phyloP scores from a whole-genome alignment of 2,888 invertebrate genomes.

The Bombyx huttoni region DNA sequence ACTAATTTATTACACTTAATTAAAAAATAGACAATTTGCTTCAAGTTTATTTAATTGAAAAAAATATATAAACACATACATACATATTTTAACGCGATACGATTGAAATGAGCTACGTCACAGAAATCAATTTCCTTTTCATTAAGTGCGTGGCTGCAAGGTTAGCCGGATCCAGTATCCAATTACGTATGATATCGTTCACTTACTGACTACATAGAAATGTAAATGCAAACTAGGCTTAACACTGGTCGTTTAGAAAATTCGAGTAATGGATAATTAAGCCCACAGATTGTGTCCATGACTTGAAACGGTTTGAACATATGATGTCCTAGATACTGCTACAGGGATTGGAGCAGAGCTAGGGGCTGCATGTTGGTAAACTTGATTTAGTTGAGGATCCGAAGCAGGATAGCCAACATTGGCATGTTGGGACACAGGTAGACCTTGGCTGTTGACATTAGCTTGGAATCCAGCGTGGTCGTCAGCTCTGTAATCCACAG shows the following conservation, averaged over 20 bases:
- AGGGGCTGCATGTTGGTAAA: slow-evolving; percentile 13
- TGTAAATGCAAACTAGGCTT: slow-evolving; percentile 34
- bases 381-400: slow-evolving; percentile 5
- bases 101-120: slow-evolving; percentile 7
- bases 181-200: slow-evolving; percentile 32
- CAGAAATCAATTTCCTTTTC: slow-evolving; percentile 31
- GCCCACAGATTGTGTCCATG: slow-evolving; percentile 32
- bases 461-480: slow-evolving; percentile 68
- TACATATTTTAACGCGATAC: slow-evolving; percentile 17
- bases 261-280: slow-evolving; percentile 14
- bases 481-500: slow-evolving; percentile 70
- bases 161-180: slow-evolving; percentile 28
- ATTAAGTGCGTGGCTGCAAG: slow-evolving; percentile 27
- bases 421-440: slow-evolving; percentile 6
- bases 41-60: background rate
- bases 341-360: slow-evolving; percentile 26
- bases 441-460: slow-evolving; percentile 54
- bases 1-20: slow-evolving; percentile 5
- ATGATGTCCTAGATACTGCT: slow-evolving; percentile 39
- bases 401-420: slow-evolving; percentile 5
- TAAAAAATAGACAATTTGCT: background rate
- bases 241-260: slow-evolving; percentile 20
- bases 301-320: slow-evolving; percentile 35
- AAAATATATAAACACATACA: slow-evolving; percentile 14
- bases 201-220: slow-evolving; percentile 22